Evolutionary conservation across 2,888 invertebrate genomes (phyloP).

Genomic region (Plagiodera versicolora): DNA sequence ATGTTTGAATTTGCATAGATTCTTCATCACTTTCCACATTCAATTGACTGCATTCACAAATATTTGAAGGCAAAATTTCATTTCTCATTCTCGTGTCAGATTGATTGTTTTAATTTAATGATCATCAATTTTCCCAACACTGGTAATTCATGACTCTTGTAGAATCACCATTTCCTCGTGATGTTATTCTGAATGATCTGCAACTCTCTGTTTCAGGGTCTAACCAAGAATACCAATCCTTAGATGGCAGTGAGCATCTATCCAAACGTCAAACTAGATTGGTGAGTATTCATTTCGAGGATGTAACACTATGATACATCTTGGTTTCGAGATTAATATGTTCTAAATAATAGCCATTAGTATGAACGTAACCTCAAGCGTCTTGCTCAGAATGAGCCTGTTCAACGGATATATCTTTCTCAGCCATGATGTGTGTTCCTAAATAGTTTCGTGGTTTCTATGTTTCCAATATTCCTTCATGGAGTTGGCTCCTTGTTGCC

Average conservation of each 20-base stretch:
- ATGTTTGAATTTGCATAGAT: too few species aligned
- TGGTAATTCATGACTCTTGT: too few species aligned
- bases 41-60: too few species aligned
- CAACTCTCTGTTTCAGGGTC: slow-evolving; percentile 39
- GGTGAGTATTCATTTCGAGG: slow-evolving; percentile 44
- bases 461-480: too few species aligned
- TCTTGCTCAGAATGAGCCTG: slow-evolving; percentile 5
- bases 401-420: not conserved
- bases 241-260: slow-evolving; percentile 54
- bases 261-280: slow-evolving; percentile 53
- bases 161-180: not conserved
- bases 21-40: too few species aligned
- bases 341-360: not conserved
- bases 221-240: slow-evolving; percentile 33
- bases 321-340: not conserved
- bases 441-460: not conserved
- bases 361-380: not conserved
- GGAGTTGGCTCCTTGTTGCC: too few species aligned
- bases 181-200: not conserved
- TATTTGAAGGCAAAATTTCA: too few species aligned
- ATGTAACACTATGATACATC: not conserved
- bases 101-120: too few species aligned
- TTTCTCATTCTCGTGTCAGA: too few species aligned
- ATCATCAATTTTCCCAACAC: too few species aligned
- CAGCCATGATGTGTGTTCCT: not conserved